Base-by-base conservation (phyloP, 2,888 invertebrate genomes). In the Rhogogaster chlorosoma region DNA sequence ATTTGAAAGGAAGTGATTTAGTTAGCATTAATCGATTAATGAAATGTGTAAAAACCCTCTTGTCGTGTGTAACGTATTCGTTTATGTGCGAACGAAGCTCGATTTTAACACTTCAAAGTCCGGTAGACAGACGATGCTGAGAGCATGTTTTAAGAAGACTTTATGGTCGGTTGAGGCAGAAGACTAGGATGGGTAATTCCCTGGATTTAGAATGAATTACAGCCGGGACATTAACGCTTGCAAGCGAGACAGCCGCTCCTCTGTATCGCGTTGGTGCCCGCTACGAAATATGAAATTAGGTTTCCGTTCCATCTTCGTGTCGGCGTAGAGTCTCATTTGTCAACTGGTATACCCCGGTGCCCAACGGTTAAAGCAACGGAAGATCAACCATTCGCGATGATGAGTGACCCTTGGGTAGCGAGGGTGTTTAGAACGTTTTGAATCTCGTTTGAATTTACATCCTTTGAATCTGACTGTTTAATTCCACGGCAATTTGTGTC, bases 121-220 rank as follows among this genome's bases (percentile, higher is more conserved):
- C 70, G 22, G 53, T 71, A 26, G 38, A 22, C 36, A n/a, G 78
- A 49, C 26, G 49, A 71, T 15, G 29, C 45, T 70, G 71, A 82
- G 86, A 84, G 71, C 87, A 87, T 88, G 38, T 91, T 90, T 90
- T 89, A 88, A 82, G 88, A 90, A 90, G 87, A 87, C 86, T 89
- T 88, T 89, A 86, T 86, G 86, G 18, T 49, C 29, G 87, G 83
- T 85, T 67, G 86, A 83, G 85, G 86, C 71, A 77, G 86, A 82
- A 85, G 71, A 85, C 84, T 80, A 61, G 86, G 88, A 78, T 85
- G 88, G 87, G 89, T 90, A 88, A 88, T 89, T 90, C 87, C 88
- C 89, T 87, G 89, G 88, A 90, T 90, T 91, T 90, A 90, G 88
- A 91, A 91, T 91, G 91, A 91, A 90, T 91, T 91, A 91, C 83